Base-by-base conservation (phyloP, 2,113 vertebrate genomes). In the Balaenoptera acutorostrata region DNA sequence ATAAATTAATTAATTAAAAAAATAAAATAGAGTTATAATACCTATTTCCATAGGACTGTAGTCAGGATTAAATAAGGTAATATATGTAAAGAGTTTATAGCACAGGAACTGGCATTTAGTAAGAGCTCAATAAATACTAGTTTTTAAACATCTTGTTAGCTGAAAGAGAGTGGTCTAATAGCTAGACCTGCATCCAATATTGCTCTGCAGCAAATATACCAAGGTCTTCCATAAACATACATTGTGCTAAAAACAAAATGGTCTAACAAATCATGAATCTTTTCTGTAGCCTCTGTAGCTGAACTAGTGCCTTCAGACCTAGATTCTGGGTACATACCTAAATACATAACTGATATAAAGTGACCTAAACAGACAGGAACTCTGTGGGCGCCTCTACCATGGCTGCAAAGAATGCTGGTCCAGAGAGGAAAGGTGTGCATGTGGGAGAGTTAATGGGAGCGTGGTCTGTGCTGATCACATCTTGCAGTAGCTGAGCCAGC, bases 11-110 rank as follows among this genome's bases (percentile, higher is more conserved):
- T 52, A 44, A 44, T 9, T 49, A 13, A 15, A 49, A 52, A 52
- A 52, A 52, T 52, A 52, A 52, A 52, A 52, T 52, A 77, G n/a
- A 49, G 61, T 31, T 85, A 63, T 44, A 59, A 55, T 93, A 90
- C 25, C 15, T 78, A 68, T 41, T 61, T 91, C 55, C 59, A 77
- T 14, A 39, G 18, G 39, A 88, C 46, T 88, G 15, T 88, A 69
- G 63, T 88, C 88, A 96, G 25, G 57, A 83, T 63, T 90, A 90
- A 95, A 87, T 96, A 74, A 90, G 27, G 66, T 46, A 89, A 59
- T 52, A 77, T 49, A 85, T 17, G 20, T 20, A 87, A 29, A 64
- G 21, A 93, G 27, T 27, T 90, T 77, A 85, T 15, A 85, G 86
- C 18, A 66, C 29, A 86, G 59, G 49, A 97, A 68, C 4, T 72